Evolutionary conservation across 2,113 vertebrate species (phyloP).

Genomic region (Illadopsis cleaveri): DNA sequence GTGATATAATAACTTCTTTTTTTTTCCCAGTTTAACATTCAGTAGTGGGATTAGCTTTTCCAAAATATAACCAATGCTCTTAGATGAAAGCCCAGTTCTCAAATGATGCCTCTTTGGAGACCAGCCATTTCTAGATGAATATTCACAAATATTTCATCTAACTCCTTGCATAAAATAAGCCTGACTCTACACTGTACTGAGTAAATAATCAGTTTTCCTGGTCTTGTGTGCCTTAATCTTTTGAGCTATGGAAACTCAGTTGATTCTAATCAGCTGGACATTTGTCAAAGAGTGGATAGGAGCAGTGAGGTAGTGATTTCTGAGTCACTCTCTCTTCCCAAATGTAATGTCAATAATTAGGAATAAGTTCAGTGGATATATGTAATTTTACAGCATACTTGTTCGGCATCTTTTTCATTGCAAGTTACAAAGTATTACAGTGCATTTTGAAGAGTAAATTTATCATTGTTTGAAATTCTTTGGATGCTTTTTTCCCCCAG

Average conservation of each 20-base stretch:
- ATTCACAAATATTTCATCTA: background rate
- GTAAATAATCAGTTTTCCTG: background rate
- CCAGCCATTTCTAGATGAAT: background rate
- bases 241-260: background rate
- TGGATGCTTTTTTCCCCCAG: background rate
- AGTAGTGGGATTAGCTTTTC: background rate
- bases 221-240: background rate
- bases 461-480: background rate
- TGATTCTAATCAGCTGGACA: background rate
- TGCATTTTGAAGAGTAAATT: background rate
- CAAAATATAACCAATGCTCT: background rate
- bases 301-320: background rate
- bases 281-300: background rate
- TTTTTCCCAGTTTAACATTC: background rate
- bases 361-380: background rate
- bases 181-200: background rate
- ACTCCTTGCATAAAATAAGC: background rate
- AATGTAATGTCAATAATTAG: background rate
- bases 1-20: background rate
- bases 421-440: background rate
- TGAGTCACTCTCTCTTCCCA: background rate
- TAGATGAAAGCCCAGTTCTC: background rate
- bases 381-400: background rate
- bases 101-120: background rate
- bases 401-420: background rate